phyloP scores from a whole-genome alignment of 2,113 vertebrate species.

The Rhombomys opimus region DNA sequence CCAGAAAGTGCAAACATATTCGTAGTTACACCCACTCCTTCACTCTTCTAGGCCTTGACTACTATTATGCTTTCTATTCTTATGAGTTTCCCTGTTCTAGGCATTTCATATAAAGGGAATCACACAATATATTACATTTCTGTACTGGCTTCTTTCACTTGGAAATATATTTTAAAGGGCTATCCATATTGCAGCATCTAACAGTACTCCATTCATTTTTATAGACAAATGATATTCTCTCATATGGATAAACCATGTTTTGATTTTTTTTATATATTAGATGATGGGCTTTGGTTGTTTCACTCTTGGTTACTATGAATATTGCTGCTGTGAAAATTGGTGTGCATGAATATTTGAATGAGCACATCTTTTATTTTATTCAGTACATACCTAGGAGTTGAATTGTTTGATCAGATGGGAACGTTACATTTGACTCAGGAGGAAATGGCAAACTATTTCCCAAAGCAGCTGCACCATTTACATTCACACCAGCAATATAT shows the following conservation, averaged over 20 bases:
- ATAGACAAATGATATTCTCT: conserved; percentile 38
- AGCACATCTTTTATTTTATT: conserved; percentile 28
- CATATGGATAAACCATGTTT: conserved; percentile 43
- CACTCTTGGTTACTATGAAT: conserved; percentile 8
- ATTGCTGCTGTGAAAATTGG: conserved; percentile 33
- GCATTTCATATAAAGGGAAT: conserved; percentile 35
- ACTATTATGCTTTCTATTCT: conserved; percentile 23
- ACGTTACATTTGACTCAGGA: conserved; percentile 44
- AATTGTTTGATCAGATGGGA: conserved; percentile 24
- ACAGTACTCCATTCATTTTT: conserved; percentile 52
- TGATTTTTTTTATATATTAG: conserved; percentile 33
- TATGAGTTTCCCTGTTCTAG: conserved; percentile 25
- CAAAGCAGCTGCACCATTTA: conserved; percentile 28
- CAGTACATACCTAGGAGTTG: background rate
- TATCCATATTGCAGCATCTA: background rate
- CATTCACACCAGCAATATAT: conserved; percentile 19
- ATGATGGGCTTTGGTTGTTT: conserved; percentile 35
- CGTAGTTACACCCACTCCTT: background rate
- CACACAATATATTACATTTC: background rate
- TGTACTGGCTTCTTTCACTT: conserved; percentile 33
- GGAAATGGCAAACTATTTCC: conserved; percentile 37
- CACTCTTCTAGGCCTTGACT: background rate
- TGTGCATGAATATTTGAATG: conserved; percentile 37
- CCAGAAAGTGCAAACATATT: background rate
- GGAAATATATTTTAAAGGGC: background rate